Percentiles rank a stretch among this genome's conserved stretches.
Evolutionary conservation across 2,797 vertebrate species (phyloP).

Genomic region (Danio aesculapii): DNA sequence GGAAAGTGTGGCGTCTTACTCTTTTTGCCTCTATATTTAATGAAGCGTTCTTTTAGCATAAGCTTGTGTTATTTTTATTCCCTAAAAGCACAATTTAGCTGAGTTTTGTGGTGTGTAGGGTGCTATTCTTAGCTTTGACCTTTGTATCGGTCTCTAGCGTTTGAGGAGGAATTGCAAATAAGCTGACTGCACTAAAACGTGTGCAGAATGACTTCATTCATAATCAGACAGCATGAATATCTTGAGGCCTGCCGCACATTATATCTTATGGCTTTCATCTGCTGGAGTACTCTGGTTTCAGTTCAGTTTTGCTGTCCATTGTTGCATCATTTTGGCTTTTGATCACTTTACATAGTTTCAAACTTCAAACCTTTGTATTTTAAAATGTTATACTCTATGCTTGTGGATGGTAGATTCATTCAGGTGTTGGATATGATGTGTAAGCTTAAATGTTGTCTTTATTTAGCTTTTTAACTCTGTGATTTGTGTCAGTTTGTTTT

Average conservation of each 20-base stretch:
- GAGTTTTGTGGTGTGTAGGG: constrained; percentile 15
- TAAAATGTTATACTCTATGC: neutral
- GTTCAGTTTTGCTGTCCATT: neutral
- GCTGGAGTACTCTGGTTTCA: neutral
- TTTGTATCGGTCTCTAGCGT: constrained; percentile 27
- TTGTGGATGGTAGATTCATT: neutral
- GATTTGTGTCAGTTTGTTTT: neutral
- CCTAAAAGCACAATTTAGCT: constrained; percentile 47
- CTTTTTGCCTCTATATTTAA: constrained; percentile 36
- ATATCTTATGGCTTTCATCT: neutral
- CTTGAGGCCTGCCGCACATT: neutral
- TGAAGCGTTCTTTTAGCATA: constrained; percentile 20
- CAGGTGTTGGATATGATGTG: neutral
- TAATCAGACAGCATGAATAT: constrained; percentile 17
- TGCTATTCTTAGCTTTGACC: constrained; percentile 49
- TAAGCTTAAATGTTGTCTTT: neutral
- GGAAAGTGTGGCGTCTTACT: neutral
- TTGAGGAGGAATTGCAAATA: constrained; percentile 30
- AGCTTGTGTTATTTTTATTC: constrained; percentile 36
- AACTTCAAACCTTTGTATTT: neutral
- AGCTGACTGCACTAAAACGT: constrained; percentile 44
- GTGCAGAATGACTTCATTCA: constrained; percentile 34
- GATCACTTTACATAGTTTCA: neutral
- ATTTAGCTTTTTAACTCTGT: neutral
- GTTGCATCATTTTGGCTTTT: neutral